Evolutionary conservation across 23 tunicate genomes (phyloP).

Genomic region (Oikopleura dioica): DNA sequence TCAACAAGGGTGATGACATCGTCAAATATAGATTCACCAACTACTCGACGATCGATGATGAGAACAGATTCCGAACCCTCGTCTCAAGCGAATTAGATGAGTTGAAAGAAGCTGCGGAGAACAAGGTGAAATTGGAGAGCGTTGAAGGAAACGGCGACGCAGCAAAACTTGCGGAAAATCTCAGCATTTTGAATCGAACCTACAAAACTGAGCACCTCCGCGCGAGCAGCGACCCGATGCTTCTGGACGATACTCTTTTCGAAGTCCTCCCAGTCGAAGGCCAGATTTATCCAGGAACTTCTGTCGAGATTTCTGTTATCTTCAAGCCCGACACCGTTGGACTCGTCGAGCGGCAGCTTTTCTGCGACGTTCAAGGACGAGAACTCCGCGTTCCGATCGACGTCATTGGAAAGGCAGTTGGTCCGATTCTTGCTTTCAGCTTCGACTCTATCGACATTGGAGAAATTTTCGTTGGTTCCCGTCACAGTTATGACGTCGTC

Average conservation of each 20-base stretch:
- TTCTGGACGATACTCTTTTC: neutral
- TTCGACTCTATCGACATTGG: conserved; percentile 65
- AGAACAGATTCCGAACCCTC: neutral
- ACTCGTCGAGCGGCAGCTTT: conserved; percentile 42
- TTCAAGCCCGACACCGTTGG: conserved; percentile 54
- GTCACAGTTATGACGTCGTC: conserved; percentile 63
- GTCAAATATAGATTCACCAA: neutral
- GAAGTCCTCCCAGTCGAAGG: conserved; percentile 21
- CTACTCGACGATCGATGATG: neutral
- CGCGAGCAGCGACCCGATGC: neutral
- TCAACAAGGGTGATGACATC: neutral
- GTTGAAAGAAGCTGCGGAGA: neutral
- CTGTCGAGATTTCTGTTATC: conserved; percentile 44
- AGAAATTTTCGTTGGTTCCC: conserved; percentile 63
- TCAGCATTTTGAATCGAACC: neutral
- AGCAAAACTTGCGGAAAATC: neutral
- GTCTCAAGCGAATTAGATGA: neutral
- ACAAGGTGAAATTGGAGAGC: neutral
- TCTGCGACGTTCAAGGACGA: conserved; percentile 82
- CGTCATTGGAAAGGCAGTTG: conserved; percentile 65
- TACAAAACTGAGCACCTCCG: neutral
- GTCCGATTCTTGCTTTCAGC: conserved; percentile 50
- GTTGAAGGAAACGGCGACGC: neutral
- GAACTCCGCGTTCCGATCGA: conserved; percentile 64
- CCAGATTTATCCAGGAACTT: conserved; percentile 71